These are phyloP conservation scores for Psettodes erumei DNA, from an alignment of 2,113 vertebrate species.

Conservation along the genomic window DNA sequence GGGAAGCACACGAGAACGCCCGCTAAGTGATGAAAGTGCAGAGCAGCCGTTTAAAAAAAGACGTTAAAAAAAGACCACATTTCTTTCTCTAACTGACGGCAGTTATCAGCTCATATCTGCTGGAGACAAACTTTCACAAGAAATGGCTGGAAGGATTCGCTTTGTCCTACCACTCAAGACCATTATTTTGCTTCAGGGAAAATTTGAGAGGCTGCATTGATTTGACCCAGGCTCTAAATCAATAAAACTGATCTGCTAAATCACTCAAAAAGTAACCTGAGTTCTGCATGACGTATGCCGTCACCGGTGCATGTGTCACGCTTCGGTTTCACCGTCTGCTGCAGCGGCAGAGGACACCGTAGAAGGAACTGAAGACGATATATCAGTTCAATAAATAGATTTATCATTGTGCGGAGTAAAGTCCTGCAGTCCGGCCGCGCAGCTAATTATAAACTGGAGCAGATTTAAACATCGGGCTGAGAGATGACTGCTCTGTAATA, in stretches of 20 bases:
- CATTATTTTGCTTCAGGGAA: conserved; percentile 29
- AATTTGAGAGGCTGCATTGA: conserved; percentile 66
- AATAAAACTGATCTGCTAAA: conserved; percentile 62
- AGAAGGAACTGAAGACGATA: conserved; percentile 16
- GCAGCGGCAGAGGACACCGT: neutral
- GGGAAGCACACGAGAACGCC: conserved; percentile 1
- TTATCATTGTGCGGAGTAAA: neutral
- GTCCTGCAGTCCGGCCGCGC: neutral
- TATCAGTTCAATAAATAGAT: conserved; percentile 9
- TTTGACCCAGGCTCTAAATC: conserved; percentile 55
- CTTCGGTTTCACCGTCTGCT: conserved; percentile 46
- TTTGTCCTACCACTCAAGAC: conserved; percentile 19
- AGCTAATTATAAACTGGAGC: conserved; percentile 15
- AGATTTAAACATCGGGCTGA: conserved; percentile 25
- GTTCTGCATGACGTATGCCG: conserved; percentile 37
- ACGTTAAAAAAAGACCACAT: neutral
- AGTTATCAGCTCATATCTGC: conserved; percentile 4
- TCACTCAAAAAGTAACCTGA: conserved; percentile 60
- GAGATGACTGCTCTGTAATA: conserved; percentile 35
- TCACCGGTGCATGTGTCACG: conserved; percentile 15
- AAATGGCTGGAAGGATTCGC: conserved; percentile 7
- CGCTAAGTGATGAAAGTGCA: neutral
- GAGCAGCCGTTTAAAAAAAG: neutral
- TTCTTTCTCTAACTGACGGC: conserved; percentile 25
- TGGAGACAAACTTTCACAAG: conserved; percentile 22